Base-by-base conservation (phyloP, 2,797 vertebrate species). In the Acrocephalus scirpaceus region DNA sequence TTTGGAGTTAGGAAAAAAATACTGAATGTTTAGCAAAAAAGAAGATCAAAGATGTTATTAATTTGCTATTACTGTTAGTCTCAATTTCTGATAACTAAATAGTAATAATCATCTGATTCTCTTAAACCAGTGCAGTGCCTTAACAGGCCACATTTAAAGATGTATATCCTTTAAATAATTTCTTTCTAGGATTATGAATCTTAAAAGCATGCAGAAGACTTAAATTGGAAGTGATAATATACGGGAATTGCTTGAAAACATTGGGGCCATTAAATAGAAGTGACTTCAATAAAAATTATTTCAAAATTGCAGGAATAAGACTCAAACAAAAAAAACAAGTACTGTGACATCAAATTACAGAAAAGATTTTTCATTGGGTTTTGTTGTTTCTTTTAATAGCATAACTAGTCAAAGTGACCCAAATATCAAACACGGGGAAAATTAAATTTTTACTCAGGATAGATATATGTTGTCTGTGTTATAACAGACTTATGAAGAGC, bases 351-450 rank as follows among this genome's bases (percentile, higher is more conserved):
- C 29, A 79, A 73, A 53, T 81, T 75, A 54, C 6, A 36, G 20
- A 81, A 75, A 69, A 10, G 8, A 75, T 84, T 88, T 92, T 86
- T 71, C 67, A 27, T 6, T 44, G n/a, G 2, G 3, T 5, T 70
- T 86, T 88, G 11, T 67, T 84, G 8, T 56, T 93, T 81, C 30
- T 88, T 92, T 94, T 93, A 92, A 84, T 72, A 86, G 7, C 19
- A 72, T 74, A 93, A 86, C 18, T 81, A 93, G 44, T 92, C 56
- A 90, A 95, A 95, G 79, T 85, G 34, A 61, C 45, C 20, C 27
- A 71, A 78, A 76, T 79, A 87, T 64, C 69, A 93, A 92, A 87
- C 32, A 73, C 40, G 16, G 17, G 21, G 17, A 48, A 94, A 92
- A 93, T 84, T 72, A 58, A 72, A 86, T 88, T 96, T 88, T 93